phyloP scores from a whole-genome alignment of 2,888 invertebrate genomes.

The Hypena proboscidalis region DNA sequence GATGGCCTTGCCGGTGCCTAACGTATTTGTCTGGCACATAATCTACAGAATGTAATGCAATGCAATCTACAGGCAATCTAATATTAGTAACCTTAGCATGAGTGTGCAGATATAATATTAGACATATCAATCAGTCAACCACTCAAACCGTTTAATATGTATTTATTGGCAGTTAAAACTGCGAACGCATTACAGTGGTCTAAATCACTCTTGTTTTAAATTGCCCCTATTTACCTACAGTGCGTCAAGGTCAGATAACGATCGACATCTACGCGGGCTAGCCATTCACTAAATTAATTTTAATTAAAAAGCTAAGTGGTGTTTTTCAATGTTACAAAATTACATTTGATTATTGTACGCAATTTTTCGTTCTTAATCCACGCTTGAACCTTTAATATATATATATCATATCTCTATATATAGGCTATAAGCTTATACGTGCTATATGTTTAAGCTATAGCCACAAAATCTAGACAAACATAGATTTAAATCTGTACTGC shows the following conservation, averaged over 20 bases:
- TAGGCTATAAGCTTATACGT: no score
- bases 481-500: no score
- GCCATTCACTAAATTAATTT: constrained; percentile 39
- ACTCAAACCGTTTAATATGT: constrained; percentile 31
- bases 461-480: no score
- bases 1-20: no score
- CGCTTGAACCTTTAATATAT: no score
- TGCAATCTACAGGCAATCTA: no score
- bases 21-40: no score
- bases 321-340: background rate
- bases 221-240: constrained; percentile 45
- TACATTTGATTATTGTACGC: background rate
- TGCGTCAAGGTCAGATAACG: constrained; percentile 47
- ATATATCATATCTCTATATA: no score
- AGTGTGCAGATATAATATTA: constrained; percentile 9
- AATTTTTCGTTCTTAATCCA: background rate
- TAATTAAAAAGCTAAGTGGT: constrained; percentile 25
- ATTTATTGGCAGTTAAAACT: constrained; percentile 35
- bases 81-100: constrained; percentile 16
- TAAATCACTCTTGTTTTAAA: constrained; percentile 43
- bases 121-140: constrained; percentile 26
- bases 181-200: constrained; percentile 28
- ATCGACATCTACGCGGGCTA: constrained; percentile 27
- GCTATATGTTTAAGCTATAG: no score
- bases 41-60: no score